These are phyloP conservation scores for Caligus rogercresseyi DNA, from an alignment of 1,140 invertebrate genomes.

Conservation along the genomic window DNA sequence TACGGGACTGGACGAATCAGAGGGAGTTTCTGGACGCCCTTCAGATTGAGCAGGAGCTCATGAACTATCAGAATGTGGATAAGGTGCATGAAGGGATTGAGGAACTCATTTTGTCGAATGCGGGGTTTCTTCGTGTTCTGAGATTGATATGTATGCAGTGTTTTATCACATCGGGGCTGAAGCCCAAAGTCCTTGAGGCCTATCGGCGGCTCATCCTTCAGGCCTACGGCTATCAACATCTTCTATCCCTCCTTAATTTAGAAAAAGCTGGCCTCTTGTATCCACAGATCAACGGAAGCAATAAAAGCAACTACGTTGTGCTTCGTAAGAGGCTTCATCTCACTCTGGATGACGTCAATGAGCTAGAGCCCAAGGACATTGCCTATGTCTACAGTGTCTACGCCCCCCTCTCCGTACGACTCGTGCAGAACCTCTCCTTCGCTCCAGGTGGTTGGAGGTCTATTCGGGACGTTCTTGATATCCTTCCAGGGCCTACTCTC, in stretches of 20 bases:
- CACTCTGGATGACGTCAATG: constrained; percentile 67
- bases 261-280: constrained; percentile 68
- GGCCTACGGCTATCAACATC: constrained; percentile 71
- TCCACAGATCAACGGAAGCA: constrained; percentile 22
- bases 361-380: constrained; percentile 67
- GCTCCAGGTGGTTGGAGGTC: constrained; percentile 59
- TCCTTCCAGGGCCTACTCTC: constrained; percentile 35
- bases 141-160: constrained; percentile 77
- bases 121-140: constrained; percentile 59
- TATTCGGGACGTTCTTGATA: constrained; percentile 37
- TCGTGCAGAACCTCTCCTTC: constrained; percentile 55
- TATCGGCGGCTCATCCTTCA: constrained; percentile 82
- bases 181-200: constrained; percentile 68
- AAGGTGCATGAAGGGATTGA: constrained; percentile 72
- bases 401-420: constrained; percentile 71
- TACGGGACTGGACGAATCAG: constrained; percentile 48
- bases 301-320: constrained; percentile 31
- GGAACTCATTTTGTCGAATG: constrained; percentile 66
- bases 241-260: constrained; percentile 63
- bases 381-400: constrained; percentile 81
- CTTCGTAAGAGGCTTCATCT: constrained; percentile 47
- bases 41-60: constrained; percentile 67
- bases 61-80: constrained; percentile 76
- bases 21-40: constrained; percentile 45
- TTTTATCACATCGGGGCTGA: constrained; percentile 52